phyloP scores from a whole-genome alignment of 2,888 invertebrate species.

The Drosophila affinis region DNA sequence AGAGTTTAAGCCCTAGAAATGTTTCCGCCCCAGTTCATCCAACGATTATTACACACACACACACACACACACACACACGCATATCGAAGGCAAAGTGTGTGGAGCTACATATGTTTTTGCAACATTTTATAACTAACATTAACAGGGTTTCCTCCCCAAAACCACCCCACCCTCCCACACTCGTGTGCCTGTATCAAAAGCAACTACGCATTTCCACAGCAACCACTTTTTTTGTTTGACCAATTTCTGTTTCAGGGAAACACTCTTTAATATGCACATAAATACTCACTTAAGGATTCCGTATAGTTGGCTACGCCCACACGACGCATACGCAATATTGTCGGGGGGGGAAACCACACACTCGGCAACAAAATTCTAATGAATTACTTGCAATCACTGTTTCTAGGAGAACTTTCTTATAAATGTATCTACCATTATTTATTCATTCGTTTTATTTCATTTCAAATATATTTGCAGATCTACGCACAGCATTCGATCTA shows the following conservation, averaged over 20 bases:
- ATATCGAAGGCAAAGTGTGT: slow-evolving; percentile 10
- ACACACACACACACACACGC: slow-evolving; percentile 2
- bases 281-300: slow-evolving; percentile 13
- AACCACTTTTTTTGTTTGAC: slow-evolving; percentile 29
- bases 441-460: background rate
- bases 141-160: slow-evolving; percentile 4
- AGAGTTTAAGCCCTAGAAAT: slow-evolving; percentile 26
- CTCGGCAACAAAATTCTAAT: background rate
- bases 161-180: no score
- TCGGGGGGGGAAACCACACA: slow-evolving; percentile 2
- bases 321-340: slow-evolving; percentile 30
- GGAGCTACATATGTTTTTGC: slow-evolving; percentile 12
- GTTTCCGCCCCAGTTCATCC: slow-evolving; percentile 22
- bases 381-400: background rate
- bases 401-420: background rate
- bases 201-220: slow-evolving; percentile 59
- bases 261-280: slow-evolving; percentile 27
- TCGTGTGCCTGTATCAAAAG: slow-evolving; percentile 30
- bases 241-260: slow-evolving; percentile 30
- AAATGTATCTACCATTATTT: background rate
- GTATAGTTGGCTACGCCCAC: slow-evolving; percentile 18
- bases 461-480: slow-evolving; percentile 85
- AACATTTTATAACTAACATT: slow-evolving; percentile 20
- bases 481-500: slow-evolving; percentile 90
- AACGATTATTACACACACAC: slow-evolving; percentile 23